Evolutionary conservation across 2,113 vertebrate genomes (phyloP).

Genomic region (Rutilus rutilus): DNA sequence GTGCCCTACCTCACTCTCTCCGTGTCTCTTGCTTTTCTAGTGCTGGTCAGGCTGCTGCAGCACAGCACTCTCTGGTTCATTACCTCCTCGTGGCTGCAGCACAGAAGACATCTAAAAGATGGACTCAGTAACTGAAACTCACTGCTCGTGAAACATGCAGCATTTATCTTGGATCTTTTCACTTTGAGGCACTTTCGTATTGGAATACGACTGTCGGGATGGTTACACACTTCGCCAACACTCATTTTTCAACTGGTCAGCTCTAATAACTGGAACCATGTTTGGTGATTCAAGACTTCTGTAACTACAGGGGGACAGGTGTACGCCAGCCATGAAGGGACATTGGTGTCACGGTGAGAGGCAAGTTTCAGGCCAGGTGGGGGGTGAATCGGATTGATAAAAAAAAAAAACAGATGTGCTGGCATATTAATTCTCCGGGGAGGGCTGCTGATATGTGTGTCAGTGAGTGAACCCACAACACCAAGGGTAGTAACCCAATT

Average conservation of each 20-base stretch:
- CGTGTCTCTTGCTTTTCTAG: conserved; percentile 64
- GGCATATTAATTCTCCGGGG: conserved; percentile 67
- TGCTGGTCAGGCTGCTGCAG: conserved; percentile 75
- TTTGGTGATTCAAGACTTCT: conserved; percentile 67
- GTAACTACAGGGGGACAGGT: conserved; percentile 50
- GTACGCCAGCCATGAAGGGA: conserved; percentile 56
- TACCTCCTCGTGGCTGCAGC: conserved; percentile 74
- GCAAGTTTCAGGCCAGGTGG: conserved; percentile 63
- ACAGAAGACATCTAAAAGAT: conserved; percentile 69
- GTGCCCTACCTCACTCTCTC: conserved; percentile 38
- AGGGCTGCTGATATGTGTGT: conserved; percentile 68
- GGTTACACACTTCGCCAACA: conserved; percentile 40
- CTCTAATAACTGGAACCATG: conserved; percentile 63
- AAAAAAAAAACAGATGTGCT: conserved; percentile 68
- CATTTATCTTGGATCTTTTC: conserved; percentile 15
- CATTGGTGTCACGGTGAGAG: conserved; percentile 58
- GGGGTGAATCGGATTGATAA: conserved; percentile 64
- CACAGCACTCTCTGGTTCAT: conserved; percentile 73
- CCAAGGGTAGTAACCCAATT: conserved; percentile 78
- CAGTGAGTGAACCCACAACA: conserved; percentile 70
- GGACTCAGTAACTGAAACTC: conserved; percentile 69
- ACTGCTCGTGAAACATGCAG: conserved; percentile 54
- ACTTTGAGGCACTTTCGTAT: conserved; percentile 56
- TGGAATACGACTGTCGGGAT: conserved; percentile 68
- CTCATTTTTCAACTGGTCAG: conserved; percentile 52